phyloP scores from a whole-genome alignment of 2,113 vertebrate species.

The Notothenia rossii region DNA sequence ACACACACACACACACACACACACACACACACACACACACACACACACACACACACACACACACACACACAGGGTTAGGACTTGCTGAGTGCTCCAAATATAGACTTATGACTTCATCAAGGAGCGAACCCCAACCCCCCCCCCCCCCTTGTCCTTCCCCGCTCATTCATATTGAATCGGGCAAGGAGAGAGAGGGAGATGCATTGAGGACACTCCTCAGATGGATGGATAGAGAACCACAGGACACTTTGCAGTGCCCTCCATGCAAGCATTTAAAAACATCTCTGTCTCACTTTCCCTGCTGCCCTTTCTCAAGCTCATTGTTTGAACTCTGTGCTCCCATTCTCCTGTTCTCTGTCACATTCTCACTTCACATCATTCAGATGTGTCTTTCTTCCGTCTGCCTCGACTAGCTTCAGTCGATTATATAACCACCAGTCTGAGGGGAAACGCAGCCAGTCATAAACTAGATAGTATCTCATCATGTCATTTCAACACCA shows the following conservation, averaged over 20 bases:
- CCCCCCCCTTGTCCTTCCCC: constrained; percentile 10
- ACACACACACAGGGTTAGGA: constrained; percentile 32
- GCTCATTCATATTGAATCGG: constrained; percentile 79
- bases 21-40: constrained; percentile 53
- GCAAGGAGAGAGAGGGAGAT: constrained; percentile 20
- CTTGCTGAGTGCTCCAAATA: constrained; percentile 82
- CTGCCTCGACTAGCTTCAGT: background rate
- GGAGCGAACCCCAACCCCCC: constrained; percentile 5
- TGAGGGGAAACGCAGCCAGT: background rate
- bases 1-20: constrained; percentile 8
- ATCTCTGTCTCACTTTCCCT: background rate
- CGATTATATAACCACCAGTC: background rate
- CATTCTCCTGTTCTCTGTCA: background rate
- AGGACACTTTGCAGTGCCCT: constrained; percentile 18
- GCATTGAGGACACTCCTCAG: constrained; percentile 7
- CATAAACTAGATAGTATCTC: too few species aligned
- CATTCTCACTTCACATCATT: background rate
- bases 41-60: constrained; percentile 30
- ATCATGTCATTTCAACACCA: background rate
- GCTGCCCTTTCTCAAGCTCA: too few species aligned
- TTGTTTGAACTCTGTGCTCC: background rate
- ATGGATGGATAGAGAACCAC: constrained; percentile 42
- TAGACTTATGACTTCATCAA: constrained; percentile 81
- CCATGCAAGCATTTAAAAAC: background rate
- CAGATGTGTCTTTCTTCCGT: background rate